Percentiles rank a stretch among this genome's conserved stretches.
Conservation (phyloP, 35 echinoderm and acorn worm genomes). For the Heliocidaris tuberculata region DNA sequence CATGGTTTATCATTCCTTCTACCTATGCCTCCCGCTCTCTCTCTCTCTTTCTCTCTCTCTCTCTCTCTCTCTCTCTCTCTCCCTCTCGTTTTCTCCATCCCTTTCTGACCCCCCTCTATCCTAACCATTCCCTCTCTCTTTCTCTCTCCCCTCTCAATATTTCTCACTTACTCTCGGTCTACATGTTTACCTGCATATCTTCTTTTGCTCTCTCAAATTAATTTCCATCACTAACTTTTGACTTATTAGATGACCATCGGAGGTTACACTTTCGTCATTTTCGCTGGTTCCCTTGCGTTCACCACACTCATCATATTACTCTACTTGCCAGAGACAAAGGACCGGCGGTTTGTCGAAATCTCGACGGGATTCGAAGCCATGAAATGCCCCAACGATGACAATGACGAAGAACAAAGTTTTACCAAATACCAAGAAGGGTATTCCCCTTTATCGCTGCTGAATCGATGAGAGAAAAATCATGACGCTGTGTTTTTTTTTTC, state of each 20-base stretch:
- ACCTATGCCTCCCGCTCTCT: too few species aligned
- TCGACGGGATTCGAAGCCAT: background rate
- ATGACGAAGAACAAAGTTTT: background rate
- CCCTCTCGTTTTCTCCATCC: background rate
- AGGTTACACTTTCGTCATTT: constrained; percentile 17
- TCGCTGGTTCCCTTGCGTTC: constrained; percentile 5
- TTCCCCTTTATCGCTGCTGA: background rate
- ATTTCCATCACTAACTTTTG: background rate
- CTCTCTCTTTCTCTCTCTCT: too few species aligned
- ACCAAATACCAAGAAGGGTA: background rate
- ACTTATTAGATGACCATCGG: background rate
- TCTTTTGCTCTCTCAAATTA: background rate
- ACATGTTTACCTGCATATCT: background rate
- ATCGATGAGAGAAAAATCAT: background rate
- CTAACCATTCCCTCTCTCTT: background rate
- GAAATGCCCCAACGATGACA: background rate
- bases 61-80: background rate
- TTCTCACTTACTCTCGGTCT: too few species aligned
- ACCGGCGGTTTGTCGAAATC: constrained; percentile 40
- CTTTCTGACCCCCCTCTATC: background rate
- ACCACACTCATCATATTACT: constrained; percentile 19
- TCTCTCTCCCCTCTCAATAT: background rate
- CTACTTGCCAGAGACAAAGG: constrained; percentile 39
- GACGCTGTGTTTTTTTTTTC: background rate
- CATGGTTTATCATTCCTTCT: background rate